Evolutionary conservation across 2,797 vertebrate species (phyloP).

Genomic region (Characodon lateralis): DNA sequence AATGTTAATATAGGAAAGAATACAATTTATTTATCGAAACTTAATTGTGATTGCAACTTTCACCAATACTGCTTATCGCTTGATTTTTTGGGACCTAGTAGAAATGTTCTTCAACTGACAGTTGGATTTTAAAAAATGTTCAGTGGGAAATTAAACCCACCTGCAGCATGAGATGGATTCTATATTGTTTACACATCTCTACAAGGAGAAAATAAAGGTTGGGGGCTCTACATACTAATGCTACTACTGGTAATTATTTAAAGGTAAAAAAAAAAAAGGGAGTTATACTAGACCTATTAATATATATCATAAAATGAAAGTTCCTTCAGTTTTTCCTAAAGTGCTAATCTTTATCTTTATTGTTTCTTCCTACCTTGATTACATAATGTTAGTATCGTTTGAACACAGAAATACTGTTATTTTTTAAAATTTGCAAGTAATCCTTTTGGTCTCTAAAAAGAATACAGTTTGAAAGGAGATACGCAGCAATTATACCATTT

Average conservation of each 20-base stretch:
- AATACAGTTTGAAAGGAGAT: not conserved
- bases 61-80: not conserved
- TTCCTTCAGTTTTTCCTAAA: no score
- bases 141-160: not conserved
- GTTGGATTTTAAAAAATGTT: not conserved
- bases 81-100: not conserved
- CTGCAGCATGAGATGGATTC: no score
- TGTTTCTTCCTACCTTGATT: not conserved
- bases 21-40: not conserved
- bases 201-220: not conserved
- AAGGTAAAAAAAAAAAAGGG: no score
- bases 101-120: not conserved
- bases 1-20: not conserved
- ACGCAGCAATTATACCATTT: not conserved
- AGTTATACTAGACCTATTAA: no score
- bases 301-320: no score
- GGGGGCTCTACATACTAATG: not conserved
- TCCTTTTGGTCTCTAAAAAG: not conserved
- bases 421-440: not conserved
- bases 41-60: not conserved
- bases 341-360: no score
- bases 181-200: no score
- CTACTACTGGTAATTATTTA: no score
- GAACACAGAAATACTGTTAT: not conserved
- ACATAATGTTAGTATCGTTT: not conserved